These are phyloP conservation scores for Ochropleura plecta DNA, from an alignment of 2,888 invertebrate genomes.

Conservation along the genomic window DNA sequence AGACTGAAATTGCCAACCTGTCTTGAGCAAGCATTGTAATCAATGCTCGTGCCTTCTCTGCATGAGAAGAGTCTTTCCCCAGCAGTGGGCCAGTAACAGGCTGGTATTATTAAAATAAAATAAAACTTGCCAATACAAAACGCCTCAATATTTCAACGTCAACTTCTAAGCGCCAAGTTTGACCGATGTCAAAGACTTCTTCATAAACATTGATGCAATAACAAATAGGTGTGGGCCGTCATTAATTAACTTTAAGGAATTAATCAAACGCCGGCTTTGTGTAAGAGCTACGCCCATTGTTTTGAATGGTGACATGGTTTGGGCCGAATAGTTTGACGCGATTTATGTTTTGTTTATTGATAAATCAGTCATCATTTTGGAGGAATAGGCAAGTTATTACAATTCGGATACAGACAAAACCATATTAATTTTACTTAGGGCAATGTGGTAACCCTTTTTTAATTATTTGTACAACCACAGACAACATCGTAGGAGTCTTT, in stretches of 20 bases:
- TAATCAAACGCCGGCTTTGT: constrained; percentile 41
- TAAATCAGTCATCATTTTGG: neutral
- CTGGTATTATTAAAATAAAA: neutral
- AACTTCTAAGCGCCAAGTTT: constrained; percentile 8
- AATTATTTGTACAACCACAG: too few relatives aligned
- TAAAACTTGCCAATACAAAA: neutral
- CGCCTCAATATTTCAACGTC: constrained; percentile 12
- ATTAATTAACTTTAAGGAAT: constrained; percentile 42
- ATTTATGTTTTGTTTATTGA: constrained; percentile 32
- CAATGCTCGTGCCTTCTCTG: too few relatives aligned
- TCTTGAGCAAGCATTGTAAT: too few relatives aligned
- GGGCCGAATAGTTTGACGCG: constrained; percentile 11
- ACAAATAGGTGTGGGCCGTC: constrained; percentile 22
- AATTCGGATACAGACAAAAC: neutral
- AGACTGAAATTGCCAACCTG: too few relatives aligned
- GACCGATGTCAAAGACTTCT: constrained; percentile 21
- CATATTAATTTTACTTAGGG: neutral
- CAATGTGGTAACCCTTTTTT: too few relatives aligned
- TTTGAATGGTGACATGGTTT: constrained; percentile 32
- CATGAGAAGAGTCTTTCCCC: too few relatives aligned
- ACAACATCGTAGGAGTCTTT: neutral
- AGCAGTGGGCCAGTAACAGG: too few relatives aligned
- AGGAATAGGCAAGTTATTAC: neutral
- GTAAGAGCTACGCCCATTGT: constrained; percentile 38
- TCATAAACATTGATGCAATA: constrained; percentile 28